Percentiles rank a stretch among this genome's conserved stretches.
Evolutionary conservation across 2,797 vertebrate genomes (phyloP).

Genomic region (Glyptemys insculpta): DNA sequence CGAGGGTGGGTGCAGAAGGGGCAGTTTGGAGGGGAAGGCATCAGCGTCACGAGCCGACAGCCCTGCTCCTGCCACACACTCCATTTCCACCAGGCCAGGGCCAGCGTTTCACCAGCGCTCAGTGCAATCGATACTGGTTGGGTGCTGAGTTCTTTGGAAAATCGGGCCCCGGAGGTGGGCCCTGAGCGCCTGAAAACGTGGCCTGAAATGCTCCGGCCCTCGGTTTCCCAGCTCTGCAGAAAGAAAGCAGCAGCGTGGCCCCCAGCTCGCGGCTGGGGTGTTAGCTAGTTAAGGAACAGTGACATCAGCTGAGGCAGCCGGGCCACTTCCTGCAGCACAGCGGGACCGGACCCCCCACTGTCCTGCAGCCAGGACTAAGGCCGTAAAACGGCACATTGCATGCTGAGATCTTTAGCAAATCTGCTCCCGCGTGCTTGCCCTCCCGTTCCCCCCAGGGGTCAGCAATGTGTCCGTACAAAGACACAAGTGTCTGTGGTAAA

Average conservation of each 20-base stretch:
- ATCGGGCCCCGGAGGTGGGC: neutral
- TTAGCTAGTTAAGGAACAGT: neutral
- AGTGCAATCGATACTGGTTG: neutral
- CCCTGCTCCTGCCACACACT: neutral
- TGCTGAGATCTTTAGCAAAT: neutral
- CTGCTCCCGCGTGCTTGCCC: neutral
- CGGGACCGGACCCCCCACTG: neutral
- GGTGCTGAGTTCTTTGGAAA: neutral
- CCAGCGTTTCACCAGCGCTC: neutral
- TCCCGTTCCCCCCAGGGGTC: no score
- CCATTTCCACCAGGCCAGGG: neutral
- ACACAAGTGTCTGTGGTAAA: no score
- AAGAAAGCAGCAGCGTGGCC: neutral
- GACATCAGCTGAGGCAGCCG: neutral
- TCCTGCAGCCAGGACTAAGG: neutral
- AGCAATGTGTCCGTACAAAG: no score
- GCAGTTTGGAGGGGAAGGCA: neutral
- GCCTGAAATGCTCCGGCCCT: neutral
- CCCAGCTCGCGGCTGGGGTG: no score
- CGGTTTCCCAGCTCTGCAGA: neutral
- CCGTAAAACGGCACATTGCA: neutral
- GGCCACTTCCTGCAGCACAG: neutral
- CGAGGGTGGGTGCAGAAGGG: neutral
- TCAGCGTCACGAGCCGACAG: neutral
- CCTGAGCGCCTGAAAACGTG: neutral